A percentile compares a stretch with the other conserved stretches of the same genome.
phyloP scores from a whole-genome alignment of 2,113 vertebrate genomes.

The Marmota monax region DNA sequence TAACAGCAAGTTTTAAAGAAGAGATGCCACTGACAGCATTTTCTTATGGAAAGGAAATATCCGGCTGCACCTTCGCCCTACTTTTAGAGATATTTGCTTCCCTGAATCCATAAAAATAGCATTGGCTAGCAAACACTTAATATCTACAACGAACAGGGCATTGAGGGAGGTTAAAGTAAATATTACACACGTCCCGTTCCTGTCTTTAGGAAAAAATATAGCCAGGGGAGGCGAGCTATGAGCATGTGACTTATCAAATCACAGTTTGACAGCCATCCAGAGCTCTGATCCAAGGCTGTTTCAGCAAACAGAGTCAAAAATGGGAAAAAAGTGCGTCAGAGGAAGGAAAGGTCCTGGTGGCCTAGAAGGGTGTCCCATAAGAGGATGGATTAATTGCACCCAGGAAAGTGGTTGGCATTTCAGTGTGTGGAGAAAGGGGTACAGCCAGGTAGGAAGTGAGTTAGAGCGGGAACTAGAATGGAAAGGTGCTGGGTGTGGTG shows the following conservation, averaged over 20 bases:
- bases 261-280: background rate
- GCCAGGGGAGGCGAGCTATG: background rate
- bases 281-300: background rate
- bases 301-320: background rate
- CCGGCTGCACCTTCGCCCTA: background rate
- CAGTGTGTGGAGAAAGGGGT: no score
- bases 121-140: background rate
- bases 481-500: background rate
- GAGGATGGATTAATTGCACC: background rate
- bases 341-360: background rate
- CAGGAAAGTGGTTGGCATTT: background rate
- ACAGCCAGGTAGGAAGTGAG: rapidly evolving
- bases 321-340: background rate
- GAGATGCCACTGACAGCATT: background rate
- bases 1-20: conserved; percentile 56
- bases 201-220: background rate
- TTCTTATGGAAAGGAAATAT: conserved; percentile 32
- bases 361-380: background rate
- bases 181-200: background rate
- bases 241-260: background rate
- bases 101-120: background rate
- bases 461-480: background rate
- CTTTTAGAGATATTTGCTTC: background rate
- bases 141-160: background rate
- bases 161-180: conserved; percentile 21